These are phyloP conservation scores for Panorpa germanica DNA, from an alignment of 2,888 invertebrate genomes.

Conservation along the genomic window DNA sequence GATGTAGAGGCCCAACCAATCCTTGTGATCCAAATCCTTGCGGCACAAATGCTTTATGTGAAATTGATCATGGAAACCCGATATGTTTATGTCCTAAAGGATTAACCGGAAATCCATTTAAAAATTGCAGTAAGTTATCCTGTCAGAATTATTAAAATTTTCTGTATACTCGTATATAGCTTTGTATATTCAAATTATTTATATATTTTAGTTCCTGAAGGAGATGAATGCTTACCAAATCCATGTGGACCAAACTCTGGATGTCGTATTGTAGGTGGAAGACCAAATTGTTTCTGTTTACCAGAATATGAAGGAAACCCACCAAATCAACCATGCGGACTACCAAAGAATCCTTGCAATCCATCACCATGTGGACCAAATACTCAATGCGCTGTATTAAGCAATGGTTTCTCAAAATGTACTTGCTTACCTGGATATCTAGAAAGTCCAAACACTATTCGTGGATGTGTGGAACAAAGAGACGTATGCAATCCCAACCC, in stretches of 20 bases:
- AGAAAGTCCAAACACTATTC: conserved; percentile 73
- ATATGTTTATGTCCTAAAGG: conserved; percentile 82
- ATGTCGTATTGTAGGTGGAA: conserved; percentile 53
- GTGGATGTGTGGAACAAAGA: conserved; percentile 61
- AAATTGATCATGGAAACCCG: conserved; percentile 67
- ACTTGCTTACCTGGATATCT: conserved; percentile 67
- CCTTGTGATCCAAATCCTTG: conserved; percentile 77
- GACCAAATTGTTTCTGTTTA: conserved; percentile 71
- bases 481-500: conserved; percentile 72
- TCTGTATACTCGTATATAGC: background rate
- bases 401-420: conserved; percentile 72
- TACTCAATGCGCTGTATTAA: conserved; percentile 59
- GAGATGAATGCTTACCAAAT: conserved; percentile 64
- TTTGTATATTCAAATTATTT: background rate
- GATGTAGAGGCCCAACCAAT: conserved; percentile 54
- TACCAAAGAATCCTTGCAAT: conserved; percentile 63
- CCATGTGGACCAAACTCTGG: conserved; percentile 73
- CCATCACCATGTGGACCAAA: conserved; percentile 79
- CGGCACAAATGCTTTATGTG: conserved; percentile 68
- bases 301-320: conserved; percentile 77
- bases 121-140: conserved; percentile 63
- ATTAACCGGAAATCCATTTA: conserved; percentile 77
- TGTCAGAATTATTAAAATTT: background rate
- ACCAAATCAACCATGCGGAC: conserved; percentile 45
- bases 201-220: conserved; percentile 58